phyloP scores from a whole-genome alignment of 1,140 invertebrate genomes.

The Aplysia californica region DNA sequence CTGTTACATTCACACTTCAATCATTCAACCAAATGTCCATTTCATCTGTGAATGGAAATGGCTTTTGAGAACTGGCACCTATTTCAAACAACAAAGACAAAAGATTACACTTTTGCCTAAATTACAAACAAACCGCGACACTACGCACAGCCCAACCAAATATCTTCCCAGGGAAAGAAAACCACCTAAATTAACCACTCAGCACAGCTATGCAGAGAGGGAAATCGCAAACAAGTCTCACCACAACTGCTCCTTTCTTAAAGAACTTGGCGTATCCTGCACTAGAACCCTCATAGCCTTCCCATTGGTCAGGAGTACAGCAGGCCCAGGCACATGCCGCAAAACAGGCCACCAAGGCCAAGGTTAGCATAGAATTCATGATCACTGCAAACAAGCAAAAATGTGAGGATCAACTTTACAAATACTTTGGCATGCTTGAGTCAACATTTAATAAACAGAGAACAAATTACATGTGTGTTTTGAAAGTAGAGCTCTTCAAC shows the following conservation, averaged over 20 bases:
- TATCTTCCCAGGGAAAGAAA: not conserved
- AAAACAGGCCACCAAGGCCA: not conserved
- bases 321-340: slow-evolving; percentile 1
- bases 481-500: not conserved
- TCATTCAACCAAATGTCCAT: no score
- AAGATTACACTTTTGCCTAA: no score
- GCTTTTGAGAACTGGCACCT: no score
- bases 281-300: slow-evolving; percentile 2
- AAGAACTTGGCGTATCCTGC: not conserved
- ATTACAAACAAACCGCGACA: no score
- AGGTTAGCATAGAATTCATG: not conserved
- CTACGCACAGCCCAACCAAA: not conserved
- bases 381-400: not conserved
- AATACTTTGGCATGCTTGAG: not conserved
- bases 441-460: not conserved
- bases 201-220: not conserved
- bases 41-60: no score
- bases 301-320: slow-evolving; percentile 24
- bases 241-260: not conserved
- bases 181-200: not conserved
- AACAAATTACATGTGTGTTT: no score
- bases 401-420: not conserved
- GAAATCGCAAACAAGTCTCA: not conserved
- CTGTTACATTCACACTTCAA: no score
- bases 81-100: no score